Evolutionary conservation across 2,888 invertebrate species (phyloP).

Genomic region (Ecliptopera silaceata): DNA sequence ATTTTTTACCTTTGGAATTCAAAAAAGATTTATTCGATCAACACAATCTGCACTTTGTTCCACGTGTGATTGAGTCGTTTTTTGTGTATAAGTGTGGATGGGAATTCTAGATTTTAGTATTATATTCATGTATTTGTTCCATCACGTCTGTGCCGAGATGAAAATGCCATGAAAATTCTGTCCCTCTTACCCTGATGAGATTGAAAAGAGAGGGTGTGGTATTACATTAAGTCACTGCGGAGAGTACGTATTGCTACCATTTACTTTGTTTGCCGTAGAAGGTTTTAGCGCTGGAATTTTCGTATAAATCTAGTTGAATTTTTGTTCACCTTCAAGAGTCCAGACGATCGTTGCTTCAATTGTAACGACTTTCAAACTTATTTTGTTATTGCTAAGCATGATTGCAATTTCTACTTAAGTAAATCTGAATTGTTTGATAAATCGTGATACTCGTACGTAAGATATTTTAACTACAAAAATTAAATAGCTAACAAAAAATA

Average conservation of each 20-base stretch:
- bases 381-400: constrained; percentile 44
- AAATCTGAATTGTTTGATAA: background rate
- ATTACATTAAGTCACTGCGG: constrained; percentile 72
- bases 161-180: constrained; percentile 75
- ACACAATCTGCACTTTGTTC: constrained; percentile 65
- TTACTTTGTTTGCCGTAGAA: constrained; percentile 66
- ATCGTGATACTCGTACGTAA: no score
- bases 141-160: constrained; percentile 77
- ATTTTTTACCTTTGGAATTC: constrained; percentile 75
- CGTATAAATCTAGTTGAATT: constrained; percentile 59
- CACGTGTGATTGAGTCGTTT: constrained; percentile 57
- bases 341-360: constrained; percentile 62
- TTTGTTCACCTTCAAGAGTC: constrained; percentile 70
- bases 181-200: constrained; percentile 63
- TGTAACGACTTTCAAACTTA: constrained; percentile 63
- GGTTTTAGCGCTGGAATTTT: constrained; percentile 61
- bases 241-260: constrained; percentile 64
- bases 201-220: constrained; percentile 60
- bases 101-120: constrained; percentile 74
- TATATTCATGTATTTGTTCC: constrained; percentile 80
- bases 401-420: constrained; percentile 40
- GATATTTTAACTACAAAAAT: no score
- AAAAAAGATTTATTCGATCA: constrained; percentile 68
- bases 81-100: constrained; percentile 47
- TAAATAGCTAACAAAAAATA: no score